phyloP scores from a whole-genome alignment of 2,888 invertebrate genomes.

The Leptopilina drosophilae region DNA sequence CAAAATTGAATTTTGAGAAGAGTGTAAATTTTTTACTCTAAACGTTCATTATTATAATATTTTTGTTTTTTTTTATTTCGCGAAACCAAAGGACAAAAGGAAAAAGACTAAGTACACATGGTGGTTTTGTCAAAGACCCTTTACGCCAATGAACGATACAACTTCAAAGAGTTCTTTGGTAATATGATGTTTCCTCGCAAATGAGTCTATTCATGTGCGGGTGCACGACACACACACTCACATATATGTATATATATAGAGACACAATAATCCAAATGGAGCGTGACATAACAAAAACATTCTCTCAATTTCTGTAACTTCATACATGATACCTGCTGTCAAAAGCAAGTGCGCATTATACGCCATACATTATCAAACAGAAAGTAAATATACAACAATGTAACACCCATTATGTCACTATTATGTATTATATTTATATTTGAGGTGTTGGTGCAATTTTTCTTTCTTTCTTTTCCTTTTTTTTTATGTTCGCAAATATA shows the following conservation, averaged over 20 bases:
- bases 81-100: not conserved
- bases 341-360: slow-evolving; percentile 9
- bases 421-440: not conserved
- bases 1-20: too few species aligned
- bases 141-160: not conserved
- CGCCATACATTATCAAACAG: too few species aligned
- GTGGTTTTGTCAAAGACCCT: not conserved
- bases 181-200: slow-evolving; percentile 13
- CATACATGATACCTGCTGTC: not conserved
- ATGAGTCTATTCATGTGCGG: slow-evolving; percentile 12
- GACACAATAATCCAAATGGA: slow-evolving; percentile 13
- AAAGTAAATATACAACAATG: slow-evolving; percentile 5
- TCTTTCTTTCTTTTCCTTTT: not conserved
- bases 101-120: not conserved
- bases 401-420: slow-evolving; percentile 23
- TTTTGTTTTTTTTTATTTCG: too few species aligned
- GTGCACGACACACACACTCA: not conserved
- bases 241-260: too few species aligned
- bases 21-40: too few species aligned
- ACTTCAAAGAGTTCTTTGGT: not conserved
- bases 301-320: slow-evolving; percentile 4
- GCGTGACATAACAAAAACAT: slow-evolving; percentile 18
- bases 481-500: slow-evolving; percentile 24
- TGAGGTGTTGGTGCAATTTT: slow-evolving; percentile 28
- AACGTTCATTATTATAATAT: too few species aligned